Percentiles rank a stretch among this genome's conserved stretches.
These are phyloP conservation scores for Diarsia dahlii DNA, from an alignment of 2,888 invertebrate species.

Conservation along the genomic window DNA sequence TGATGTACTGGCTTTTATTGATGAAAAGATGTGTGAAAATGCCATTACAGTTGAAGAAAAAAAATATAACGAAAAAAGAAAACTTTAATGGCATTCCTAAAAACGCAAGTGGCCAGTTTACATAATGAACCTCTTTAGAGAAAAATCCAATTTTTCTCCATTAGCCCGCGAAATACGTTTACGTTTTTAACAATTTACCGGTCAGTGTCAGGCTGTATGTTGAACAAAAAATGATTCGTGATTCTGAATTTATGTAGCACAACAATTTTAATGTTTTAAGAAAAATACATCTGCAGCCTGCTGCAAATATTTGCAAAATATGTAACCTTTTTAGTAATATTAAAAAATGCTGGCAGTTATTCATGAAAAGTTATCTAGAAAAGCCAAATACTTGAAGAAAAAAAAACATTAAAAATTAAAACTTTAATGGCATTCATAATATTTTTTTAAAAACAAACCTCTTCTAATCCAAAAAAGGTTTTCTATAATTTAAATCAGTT, in stretches of 20 bases:
- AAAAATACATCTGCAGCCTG: neutral
- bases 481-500: neutral
- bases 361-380: neutral
- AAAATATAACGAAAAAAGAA: constrained; percentile 10
- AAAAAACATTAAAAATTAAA: neutral
- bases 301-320: neutral
- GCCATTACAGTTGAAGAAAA: neutral
- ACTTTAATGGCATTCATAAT: neutral
- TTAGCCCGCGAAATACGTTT: too few species aligned
- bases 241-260: neutral
- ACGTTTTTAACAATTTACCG: too few species aligned
- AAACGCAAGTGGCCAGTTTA: neutral
- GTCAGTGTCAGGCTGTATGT: too few species aligned
- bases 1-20: neutral
- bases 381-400: neutral
- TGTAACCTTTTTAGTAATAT: neutral
- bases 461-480: neutral
- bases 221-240: too few species aligned
- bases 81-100: neutral
- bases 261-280: neutral
- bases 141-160: too few species aligned
- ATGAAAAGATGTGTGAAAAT: neutral
- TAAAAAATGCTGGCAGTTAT: neutral
- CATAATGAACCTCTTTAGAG: too few species aligned
- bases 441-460: neutral